Conservation (phyloP, 1,140 invertebrate species). For the Micrasema minimum region DNA sequence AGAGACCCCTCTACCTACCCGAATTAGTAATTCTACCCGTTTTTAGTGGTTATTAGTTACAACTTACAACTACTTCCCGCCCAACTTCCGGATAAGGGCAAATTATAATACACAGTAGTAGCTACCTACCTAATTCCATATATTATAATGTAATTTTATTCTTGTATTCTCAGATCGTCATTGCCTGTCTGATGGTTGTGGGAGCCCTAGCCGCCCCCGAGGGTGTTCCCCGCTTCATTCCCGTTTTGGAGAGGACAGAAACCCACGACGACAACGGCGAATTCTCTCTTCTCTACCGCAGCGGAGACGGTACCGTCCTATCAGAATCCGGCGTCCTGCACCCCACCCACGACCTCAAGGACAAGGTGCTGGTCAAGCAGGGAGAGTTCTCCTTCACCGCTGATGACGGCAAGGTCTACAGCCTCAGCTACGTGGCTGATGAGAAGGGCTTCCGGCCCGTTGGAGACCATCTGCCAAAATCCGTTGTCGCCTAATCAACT, state of each 20-base stretch:
- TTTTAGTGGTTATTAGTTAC: too few relatives aligned
- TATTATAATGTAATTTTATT: too few relatives aligned
- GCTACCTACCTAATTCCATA: too few relatives aligned
- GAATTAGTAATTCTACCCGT: too few relatives aligned
- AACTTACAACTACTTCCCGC: too few relatives aligned
- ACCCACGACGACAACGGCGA: conserved; percentile 52
- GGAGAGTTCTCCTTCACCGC: conserved; percentile 41
- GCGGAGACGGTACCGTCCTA: conserved; percentile 49
- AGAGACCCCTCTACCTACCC: too few relatives aligned
- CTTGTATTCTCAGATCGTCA: too few relatives aligned
- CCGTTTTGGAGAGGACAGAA: conserved; percentile 52
- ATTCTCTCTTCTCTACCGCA: conserved; percentile 52
- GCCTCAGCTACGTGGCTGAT: conserved; percentile 45
- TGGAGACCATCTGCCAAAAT: conserved; percentile 57
- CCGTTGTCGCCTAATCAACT: conserved; percentile 42
- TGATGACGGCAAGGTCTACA: conserved; percentile 43
- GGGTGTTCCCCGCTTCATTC: conserved; percentile 40
- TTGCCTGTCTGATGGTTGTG: conserved; percentile 37
- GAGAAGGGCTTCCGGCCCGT: conserved; percentile 42
- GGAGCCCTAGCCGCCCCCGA: conserved; percentile 44
- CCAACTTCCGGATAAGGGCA: too few relatives aligned
- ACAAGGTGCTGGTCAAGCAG: conserved; percentile 45
- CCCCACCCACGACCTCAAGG: conserved; percentile 44
- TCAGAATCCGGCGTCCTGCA: conserved; percentile 49
- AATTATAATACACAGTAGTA: too few relatives aligned